Evolutionary conservation across 53 echinoderm and acorn worm species (phyloP).

Genomic region (Luidia sarsii): DNA sequence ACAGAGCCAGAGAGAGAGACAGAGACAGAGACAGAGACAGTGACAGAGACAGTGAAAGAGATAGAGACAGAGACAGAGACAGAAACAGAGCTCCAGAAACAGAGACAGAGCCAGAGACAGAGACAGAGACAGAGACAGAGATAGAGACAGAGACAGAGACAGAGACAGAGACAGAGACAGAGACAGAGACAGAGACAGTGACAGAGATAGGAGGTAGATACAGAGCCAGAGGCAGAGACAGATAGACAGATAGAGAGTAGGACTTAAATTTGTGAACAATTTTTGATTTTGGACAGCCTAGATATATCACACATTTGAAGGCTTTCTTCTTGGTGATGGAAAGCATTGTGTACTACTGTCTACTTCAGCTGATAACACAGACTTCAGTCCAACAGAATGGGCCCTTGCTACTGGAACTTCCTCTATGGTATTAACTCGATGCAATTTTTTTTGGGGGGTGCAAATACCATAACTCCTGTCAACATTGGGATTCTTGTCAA

Average conservation of each 20-base stretch:
- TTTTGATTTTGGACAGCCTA: conserved; percentile 53
- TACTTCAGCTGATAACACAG: no score
- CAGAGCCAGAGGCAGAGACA: not conserved
- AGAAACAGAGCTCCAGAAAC: no score
- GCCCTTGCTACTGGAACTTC: no score
- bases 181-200: not conserved
- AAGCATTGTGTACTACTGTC: no score
- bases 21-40: no score
- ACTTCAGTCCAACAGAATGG: no score
- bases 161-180: not conserved
- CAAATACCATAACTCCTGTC: no score
- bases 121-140: not conserved
- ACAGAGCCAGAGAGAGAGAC: not conserved
- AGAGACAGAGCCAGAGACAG: no score
- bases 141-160: not conserved
- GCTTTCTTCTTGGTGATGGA: no score
- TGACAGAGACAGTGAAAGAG: not conserved
- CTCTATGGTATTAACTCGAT: no score
- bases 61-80: not conserved
- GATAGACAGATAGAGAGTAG: not conserved
- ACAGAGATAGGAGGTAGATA: not conserved
- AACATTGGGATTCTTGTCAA: no score
- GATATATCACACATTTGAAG: conserved; percentile 29
- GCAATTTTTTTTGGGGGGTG: no score
- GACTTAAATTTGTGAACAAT: conserved; percentile 24